These are phyloP conservation scores for Drosophila subobscura DNA, from an alignment of 1,140 invertebrate species.

Conservation along the genomic window DNA sequence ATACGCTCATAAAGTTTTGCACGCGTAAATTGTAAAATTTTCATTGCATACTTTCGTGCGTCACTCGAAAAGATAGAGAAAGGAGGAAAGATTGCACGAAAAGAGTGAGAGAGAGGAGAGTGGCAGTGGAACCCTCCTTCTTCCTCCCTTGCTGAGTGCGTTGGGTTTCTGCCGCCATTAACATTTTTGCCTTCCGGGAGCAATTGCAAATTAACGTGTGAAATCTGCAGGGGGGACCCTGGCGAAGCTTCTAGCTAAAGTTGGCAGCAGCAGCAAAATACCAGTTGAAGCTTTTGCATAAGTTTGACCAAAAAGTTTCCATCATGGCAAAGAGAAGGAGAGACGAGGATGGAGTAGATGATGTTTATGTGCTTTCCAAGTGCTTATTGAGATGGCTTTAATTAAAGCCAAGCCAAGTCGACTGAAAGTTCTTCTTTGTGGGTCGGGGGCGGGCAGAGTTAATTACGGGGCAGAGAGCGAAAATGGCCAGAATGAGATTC, in stretches of 20 bases:
- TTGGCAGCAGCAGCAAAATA: neutral
- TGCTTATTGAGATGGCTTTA: constrained; percentile 61
- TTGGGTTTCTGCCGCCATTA: constrained; percentile 58
- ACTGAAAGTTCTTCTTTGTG: constrained; percentile 35
- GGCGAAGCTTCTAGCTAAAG: constrained; percentile 11
- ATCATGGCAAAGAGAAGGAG: constrained; percentile 1
- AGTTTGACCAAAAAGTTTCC: constrained; percentile 65
- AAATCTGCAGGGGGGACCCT: constrained; percentile 54
- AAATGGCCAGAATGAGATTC: constrained; percentile 36
- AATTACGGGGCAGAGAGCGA: constrained; percentile 32
- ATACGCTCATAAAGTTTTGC: constrained; percentile 70
- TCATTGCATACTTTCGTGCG: constrained; percentile 73
- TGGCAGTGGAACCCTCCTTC: constrained; percentile 7
- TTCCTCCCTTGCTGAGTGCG: constrained; percentile 14
- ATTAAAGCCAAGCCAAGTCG: constrained; percentile 55
- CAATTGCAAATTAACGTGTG: constrained; percentile 70
- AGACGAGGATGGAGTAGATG: neutral
- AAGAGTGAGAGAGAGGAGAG: neutral
- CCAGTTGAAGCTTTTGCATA: constrained; percentile 41
- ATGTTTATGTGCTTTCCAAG: constrained; percentile 43
- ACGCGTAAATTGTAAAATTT: constrained; percentile 77
- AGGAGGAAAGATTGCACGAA: neutral
- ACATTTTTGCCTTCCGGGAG: constrained; percentile 63
- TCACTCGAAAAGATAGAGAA: constrained; percentile 24
- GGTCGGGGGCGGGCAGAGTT: constrained; percentile 29